Conservation (phyloP, 2,113 vertebrate species). For the Indicator indicator region DNA sequence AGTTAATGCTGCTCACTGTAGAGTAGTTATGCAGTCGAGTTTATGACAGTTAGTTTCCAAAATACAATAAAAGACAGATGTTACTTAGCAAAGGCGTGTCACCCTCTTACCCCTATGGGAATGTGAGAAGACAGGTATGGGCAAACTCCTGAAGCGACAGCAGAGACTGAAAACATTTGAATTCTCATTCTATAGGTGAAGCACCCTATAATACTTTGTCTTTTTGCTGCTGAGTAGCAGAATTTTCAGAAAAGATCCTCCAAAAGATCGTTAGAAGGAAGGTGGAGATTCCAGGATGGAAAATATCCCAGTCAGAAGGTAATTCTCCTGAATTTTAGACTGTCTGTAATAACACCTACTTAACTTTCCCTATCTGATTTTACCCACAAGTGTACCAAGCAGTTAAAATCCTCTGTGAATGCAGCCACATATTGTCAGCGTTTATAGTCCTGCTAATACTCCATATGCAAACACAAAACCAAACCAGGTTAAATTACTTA, state of each 20-base stretch:
- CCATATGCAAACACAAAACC: not conserved
- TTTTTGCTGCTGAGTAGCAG: not conserved
- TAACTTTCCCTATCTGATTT: not conserved
- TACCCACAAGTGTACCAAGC: rapidly evolving
- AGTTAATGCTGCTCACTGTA: rapidly evolving
- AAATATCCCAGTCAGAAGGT: not conserved
- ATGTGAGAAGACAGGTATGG: rapidly evolving
- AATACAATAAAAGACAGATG: rapidly evolving
- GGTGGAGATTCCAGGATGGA: not conserved
- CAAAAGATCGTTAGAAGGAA: not conserved
- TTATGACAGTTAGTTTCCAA: not conserved
- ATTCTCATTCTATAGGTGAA: rapidly evolving
- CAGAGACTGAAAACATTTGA: not conserved
- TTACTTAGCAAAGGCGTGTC: rapidly evolving
- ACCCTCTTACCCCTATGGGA: not conserved
- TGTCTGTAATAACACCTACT: not conserved
- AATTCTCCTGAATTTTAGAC: not conserved
- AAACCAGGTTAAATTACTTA: not conserved
- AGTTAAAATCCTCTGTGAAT: not conserved
- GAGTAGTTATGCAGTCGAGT: rapidly evolving
- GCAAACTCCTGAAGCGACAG: not conserved
- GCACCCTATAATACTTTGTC: rapidly evolving
- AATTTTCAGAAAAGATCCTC: not conserved
- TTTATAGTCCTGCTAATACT: not conserved
- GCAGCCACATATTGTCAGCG: rapidly evolving